Evolutionary conservation across 2,113 vertebrate genomes (phyloP), one percentile per base, ranked within the genome.

Genomic region (Cyphomyrus discorhynchus): DNA sequence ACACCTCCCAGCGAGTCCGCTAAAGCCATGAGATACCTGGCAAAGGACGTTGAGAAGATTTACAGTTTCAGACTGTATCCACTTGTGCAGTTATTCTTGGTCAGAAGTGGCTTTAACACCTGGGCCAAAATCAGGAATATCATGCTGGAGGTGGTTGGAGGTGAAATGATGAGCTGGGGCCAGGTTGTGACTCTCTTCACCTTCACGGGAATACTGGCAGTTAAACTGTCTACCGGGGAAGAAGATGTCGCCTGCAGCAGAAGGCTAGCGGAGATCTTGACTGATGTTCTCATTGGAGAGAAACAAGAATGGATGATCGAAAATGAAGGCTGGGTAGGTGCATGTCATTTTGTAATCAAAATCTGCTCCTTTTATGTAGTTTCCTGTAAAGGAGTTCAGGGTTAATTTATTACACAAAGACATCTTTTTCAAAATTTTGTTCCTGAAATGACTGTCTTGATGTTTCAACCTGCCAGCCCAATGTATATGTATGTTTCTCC

Each of bases 251-350:
- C 88, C 90, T 90, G 9, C 90, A 93, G 94, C 91, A 92, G 66
- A 82, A 90, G 88, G 53, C 92, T 97, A 89, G 96, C 95, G 0
- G 93, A 93, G 86, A 95, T 95, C 56, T 96, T 98, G 89, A 96
- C 96, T 15, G 91, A 94, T 1, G 96, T 95, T 91, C 94, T 98
- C 92, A 94, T 93, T 5, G 93, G 91, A 66, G 95, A 95, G 94
- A 96, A 96, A 88, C 93, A 94, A n/a, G 95, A 95, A 90, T 97
- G 97, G 97, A 90, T 98, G 92, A 86, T 95, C 95, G 95, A 95
- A 85, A 96, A 96, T n/a, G 95, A 94, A 4, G 97, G 97, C 93
- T 98, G 97, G 97, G 97, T 97, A 94, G 94, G 96, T 91, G 17
- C 15, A 24, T n/a, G 83, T 11, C 1, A 58, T 50, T 42, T n/a